A percentile compares a stretch with the other conserved stretches of the same genome.
Evolutionary conservation across 2,888 invertebrate species (phyloP).

Genomic region (Agrotis exclamationis): DNA sequence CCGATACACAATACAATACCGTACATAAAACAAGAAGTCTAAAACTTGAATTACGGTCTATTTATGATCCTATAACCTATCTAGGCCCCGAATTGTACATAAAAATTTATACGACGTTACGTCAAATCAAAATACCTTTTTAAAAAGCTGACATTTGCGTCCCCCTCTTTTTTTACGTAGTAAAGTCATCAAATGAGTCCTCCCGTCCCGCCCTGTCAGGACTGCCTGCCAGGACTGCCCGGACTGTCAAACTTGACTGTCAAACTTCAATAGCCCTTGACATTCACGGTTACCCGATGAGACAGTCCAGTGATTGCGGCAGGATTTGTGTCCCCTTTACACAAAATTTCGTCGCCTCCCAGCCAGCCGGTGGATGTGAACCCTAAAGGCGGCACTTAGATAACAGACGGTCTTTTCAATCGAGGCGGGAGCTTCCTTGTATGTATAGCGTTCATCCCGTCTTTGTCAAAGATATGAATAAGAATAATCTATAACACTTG

Average conservation of each 20-base stretch:
- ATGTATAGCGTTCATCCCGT: slow-evolving; percentile 47
- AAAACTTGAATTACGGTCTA: no score
- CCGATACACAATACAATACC: no score
- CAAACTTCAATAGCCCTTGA: no score
- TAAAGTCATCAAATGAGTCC: no score
- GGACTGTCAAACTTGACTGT: no score
- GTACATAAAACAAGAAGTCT: no score
- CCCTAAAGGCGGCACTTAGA: slow-evolving; percentile 52
- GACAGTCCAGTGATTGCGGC: no score
- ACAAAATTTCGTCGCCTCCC: slow-evolving; percentile 4
- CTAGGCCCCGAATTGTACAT: background rate
- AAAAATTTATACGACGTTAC: background rate
- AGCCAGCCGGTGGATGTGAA: slow-evolving; percentile 9
- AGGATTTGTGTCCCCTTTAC: background rate
- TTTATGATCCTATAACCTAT: background rate
- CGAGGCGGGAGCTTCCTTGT: slow-evolving; percentile 44
- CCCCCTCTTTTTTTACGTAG: no score
- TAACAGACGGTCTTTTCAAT: slow-evolving; percentile 58
- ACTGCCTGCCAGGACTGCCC: no score
- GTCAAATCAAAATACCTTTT: background rate
- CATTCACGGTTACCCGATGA: no score
- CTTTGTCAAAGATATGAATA: slow-evolving; percentile 58
- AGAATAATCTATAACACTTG: slow-evolving; percentile 61
- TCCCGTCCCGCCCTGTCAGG: no score
- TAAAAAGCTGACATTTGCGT: no score